Base-by-base conservation (phyloP, 1,140 invertebrate species). In the Drosophila seguyi region DNA sequence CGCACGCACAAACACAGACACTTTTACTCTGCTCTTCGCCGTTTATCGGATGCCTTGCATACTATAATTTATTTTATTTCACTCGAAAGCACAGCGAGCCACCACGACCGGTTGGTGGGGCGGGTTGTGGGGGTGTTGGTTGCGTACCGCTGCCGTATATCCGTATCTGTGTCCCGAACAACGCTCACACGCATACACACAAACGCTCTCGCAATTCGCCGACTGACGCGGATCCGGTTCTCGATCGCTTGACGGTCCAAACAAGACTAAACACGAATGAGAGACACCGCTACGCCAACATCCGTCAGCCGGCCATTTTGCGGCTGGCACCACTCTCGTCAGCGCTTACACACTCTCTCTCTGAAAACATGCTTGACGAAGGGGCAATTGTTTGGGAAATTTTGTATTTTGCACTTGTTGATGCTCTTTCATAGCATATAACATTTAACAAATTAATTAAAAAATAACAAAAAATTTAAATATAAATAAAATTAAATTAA, bases 311-410 rank as follows among this genome's bases (percentile, higher is more conserved):
- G 80, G 80, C 65, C 72, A 72, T 80, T 71, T 76, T 65, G 56
- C 55, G 42, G 48, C n/a, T 55, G 39, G 5, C 20, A 44, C 25
- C 47, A 27, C 48, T 59, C 41, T 69, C 41, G 29, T 13, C 42
- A 5, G 18, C 13, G 11, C 36, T 57, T 57, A 45, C 66, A 27
- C 44, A 27, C 18, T 29, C 44, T 34, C 18, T 29, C 18, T 22
- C 10, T 3, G 10, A 25, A 22, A 6, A 16, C 48, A 50, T 31
- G n/a, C 13, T 10, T 67, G 57, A 0, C 5, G 50, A 34, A 88
- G 84, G 85, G 72, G 85, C 31, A 50, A 34, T 73, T 87, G 84
- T 88, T 87, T 87, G 84, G 83, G 83, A 87, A 83, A 83, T 87
- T 77, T 58, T 84, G 52, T 36, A 50, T 72, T 60, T 39, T 34